A percentile compares a stretch with the other conserved stretches of the same genome.
These are phyloP conservation scores for Temnothorax unifasciatus DNA, from an alignment of 2,888 invertebrate genomes.

Conservation along the genomic window DNA sequence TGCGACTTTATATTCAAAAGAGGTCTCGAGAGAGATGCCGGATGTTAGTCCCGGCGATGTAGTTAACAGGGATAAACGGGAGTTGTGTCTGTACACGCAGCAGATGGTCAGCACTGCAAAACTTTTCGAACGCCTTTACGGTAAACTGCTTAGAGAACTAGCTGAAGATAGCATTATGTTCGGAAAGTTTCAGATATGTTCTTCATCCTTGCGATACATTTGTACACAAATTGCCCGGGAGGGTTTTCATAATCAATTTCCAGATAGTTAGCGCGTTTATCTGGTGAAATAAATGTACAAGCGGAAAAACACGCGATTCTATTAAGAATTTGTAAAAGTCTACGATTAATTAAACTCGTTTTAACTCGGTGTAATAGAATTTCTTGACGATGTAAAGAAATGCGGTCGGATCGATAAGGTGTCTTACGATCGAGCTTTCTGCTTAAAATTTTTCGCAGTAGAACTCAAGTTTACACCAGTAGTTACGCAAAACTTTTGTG, in stretches of 20 bases:
- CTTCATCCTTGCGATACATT: not conserved
- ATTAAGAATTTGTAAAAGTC: not conserved
- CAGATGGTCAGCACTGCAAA: slow-evolving; percentile 27
- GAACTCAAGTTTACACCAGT: not conserved
- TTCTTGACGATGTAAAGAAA: not conserved
- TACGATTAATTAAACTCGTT: slow-evolving; percentile 1
- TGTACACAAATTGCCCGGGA: not conserved
- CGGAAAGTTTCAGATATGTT: slow-evolving; percentile 40
- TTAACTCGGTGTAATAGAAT: not conserved
- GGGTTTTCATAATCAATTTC: not conserved
- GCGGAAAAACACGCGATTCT: not conserved
- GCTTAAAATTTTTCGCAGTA: slow-evolving; percentile 23
- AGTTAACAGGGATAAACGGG: slow-evolving; percentile 23
- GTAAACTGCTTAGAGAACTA: not conserved
- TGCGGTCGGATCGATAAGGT: not conserved
- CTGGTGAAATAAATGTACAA: not conserved
- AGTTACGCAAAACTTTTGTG: slow-evolving; percentile 46
- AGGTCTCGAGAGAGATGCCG: slow-evolving; percentile 8
- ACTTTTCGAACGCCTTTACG: slow-evolving; percentile 19
- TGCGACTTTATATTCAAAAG: slow-evolving; percentile 15
- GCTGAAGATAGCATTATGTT: slow-evolving; percentile 21
- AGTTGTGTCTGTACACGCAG: slow-evolving; percentile 6
- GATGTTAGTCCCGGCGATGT: slow-evolving; percentile 16
- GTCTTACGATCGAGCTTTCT: not conserved
- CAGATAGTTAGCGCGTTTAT: not conserved